Conservation (phyloP, 2,888 invertebrate species). For the Dasypolia templi region DNA sequence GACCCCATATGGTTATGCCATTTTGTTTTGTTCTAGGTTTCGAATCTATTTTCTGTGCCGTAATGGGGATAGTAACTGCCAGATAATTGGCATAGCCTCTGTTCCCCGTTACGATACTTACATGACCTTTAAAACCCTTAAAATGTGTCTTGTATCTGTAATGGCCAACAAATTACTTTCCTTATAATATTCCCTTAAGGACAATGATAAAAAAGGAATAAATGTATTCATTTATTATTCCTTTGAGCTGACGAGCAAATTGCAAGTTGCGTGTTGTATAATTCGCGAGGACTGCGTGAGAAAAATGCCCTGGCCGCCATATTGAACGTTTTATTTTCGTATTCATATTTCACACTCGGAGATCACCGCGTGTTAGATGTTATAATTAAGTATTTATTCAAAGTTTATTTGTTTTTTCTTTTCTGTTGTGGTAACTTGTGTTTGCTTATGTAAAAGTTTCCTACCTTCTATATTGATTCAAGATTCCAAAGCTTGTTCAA, state of each 20-base stretch:
- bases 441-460: constrained; percentile 2
- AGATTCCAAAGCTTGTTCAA: constrained; percentile 8
- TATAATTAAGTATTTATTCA: constrained; percentile 50
- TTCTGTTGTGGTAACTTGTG: constrained; percentile 9
- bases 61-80: constrained; percentile 36
- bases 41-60: constrained; percentile 46
- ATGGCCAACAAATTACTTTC: constrained; percentile 47
- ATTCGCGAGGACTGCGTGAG: constrained; percentile 80
- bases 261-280: constrained; percentile 77
- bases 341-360: constrained; percentile 75
- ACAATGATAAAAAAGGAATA: constrained; percentile 43
- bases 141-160: constrained; percentile 42
- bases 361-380: constrained; percentile 60
- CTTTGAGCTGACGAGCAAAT: constrained; percentile 74
- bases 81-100: constrained; percentile 55
- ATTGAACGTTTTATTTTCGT: constrained; percentile 80
- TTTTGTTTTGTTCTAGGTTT: constrained; percentile 29
- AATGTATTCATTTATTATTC: constrained; percentile 73
- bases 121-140: constrained; percentile 55
- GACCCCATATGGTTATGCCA: too few relatives aligned
- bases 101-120: constrained; percentile 34
- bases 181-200: constrained; percentile 38
- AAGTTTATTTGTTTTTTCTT: constrained; percentile 38
- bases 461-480: constrained; percentile 13
- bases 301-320: constrained; percentile 78